phyloP scores from a whole-genome alignment of 1,140 invertebrate species.

The Tetramorium simillimum region DNA sequence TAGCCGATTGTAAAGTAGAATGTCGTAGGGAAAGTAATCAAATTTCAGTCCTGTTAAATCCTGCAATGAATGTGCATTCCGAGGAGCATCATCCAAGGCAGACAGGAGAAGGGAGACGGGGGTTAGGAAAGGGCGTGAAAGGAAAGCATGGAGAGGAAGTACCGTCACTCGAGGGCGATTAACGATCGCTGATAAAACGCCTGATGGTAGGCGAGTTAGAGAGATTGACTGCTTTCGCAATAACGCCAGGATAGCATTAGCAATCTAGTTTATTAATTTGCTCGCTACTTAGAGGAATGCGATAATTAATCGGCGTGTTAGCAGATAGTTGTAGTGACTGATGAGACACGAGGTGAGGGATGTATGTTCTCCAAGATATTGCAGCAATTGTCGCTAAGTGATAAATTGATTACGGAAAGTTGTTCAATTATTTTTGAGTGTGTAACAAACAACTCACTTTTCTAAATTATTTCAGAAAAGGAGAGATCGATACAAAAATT shows the following conservation, averaged over 20 bases:
- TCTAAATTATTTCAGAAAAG: background rate
- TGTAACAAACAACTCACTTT: background rate
- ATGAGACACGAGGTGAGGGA: background rate
- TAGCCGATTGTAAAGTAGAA: constrained; percentile 60
- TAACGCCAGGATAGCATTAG: constrained; percentile 44
- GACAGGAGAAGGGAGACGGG: background rate
- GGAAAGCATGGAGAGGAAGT: constrained; percentile 45
- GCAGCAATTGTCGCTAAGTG: background rate
- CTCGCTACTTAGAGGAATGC: constrained; percentile 40
- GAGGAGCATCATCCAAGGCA: constrained; percentile 12
- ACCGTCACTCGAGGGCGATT: constrained; percentile 64
- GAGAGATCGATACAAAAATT: background rate
- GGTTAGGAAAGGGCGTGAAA: background rate
- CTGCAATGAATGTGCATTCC: constrained; percentile 52
- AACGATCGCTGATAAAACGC: constrained; percentile 67
- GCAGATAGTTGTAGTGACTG: constrained; percentile 24
- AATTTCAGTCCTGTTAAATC: constrained; percentile 65
- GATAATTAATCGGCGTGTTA: constrained; percentile 46
- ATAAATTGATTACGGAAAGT: background rate
- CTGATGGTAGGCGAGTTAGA: constrained; percentile 45
- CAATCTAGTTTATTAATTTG: constrained; percentile 64
- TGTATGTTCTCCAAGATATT: background rate
- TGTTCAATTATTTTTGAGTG: background rate
- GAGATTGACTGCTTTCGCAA: constrained; percentile 60
- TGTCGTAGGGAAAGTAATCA: constrained; percentile 67